Evolutionary conservation across 2,113 vertebrate species (phyloP), one percentile per base, ranked within the genome.

Genomic region (Stegastes partitus): DNA sequence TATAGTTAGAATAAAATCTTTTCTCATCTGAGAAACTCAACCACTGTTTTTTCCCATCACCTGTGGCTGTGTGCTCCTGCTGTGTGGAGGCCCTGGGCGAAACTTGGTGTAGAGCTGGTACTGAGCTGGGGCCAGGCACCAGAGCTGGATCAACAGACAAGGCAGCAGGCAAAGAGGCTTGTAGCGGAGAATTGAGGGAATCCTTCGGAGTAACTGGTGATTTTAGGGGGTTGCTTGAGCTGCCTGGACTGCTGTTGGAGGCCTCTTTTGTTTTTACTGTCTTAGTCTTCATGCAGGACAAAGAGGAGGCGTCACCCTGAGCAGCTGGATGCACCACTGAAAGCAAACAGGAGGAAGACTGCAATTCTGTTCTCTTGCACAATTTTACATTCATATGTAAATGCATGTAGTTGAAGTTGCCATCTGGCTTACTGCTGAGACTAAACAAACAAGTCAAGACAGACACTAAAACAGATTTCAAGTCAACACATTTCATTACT

Each of bases 251-350:
- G 39, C 68, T 74, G 34, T 90, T 85, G 2, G 80, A 74, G 22
- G 57, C 75, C 19, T 83, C 85, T 25, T 87, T 78, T 25, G 56
- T 15, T 68, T 79, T 88, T 45, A 65, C 3, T 0, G 44, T 34
- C 79, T 77, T 82, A 64, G 69, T 87, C 65, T 81, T 93, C 77
- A 71, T 74, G 77, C 55, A 91, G 61, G 71, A 76, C 5, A 89
- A 87, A 18, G 78, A 86, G 39, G 47, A 70, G 0, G 91, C 85
- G 69, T 87, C 74, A 0, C 90, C 79, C 15, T 91, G 92, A 71
- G 89, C 87, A 12, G 91, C 86, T 0, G 84, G 91, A 77, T 83
- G 84, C 14, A 90, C 22, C 53, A 89, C 92, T 94, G 71, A 18
- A 55, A 76, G 6, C 34, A 74, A 65, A 63, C 68, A 89, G 42